Conservation (phyloP, 2,888 invertebrate species). For the Congeria kusceri region DNA sequence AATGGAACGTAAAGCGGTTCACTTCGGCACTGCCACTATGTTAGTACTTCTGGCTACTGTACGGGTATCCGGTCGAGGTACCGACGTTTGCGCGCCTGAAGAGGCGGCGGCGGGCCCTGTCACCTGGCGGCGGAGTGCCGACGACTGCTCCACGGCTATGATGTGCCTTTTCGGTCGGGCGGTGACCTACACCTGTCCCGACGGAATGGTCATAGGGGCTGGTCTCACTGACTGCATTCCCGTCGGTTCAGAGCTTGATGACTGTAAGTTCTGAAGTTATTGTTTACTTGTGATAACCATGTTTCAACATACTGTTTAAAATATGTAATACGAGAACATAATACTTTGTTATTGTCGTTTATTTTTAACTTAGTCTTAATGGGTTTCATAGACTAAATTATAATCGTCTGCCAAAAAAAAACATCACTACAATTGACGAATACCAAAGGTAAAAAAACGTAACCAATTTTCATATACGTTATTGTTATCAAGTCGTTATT, state of each 20-base stretch:
- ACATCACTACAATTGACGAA: too few species aligned
- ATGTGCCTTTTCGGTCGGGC: slow-evolving; percentile 31
- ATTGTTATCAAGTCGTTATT: too few species aligned
- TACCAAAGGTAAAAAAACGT: too few species aligned
- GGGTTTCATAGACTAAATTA: too few species aligned
- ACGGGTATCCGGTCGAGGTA: too few species aligned
- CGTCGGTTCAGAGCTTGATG: slow-evolving; percentile 21
- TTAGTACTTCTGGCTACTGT: too few species aligned
- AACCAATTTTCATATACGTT: too few species aligned
- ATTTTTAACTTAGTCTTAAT: too few species aligned
- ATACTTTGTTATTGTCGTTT: too few species aligned
- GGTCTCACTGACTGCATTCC: slow-evolving; percentile 19
- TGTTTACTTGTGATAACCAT: not conserved
- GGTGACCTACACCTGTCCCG: slow-evolving; percentile 33
- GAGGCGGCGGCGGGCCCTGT: not conserved
- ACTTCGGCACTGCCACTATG: too few species aligned
- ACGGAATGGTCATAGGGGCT: slow-evolving; percentile 26
- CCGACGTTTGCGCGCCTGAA: not conserved
- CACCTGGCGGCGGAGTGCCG: slow-evolving; percentile 25
- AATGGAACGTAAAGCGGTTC: too few species aligned
- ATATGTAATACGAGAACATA: not conserved
- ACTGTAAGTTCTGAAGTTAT: slow-evolving; percentile 36
- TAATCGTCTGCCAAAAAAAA: too few species aligned
- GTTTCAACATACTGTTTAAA: not conserved
- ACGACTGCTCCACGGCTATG: slow-evolving; percentile 36